Base-by-base conservation (phyloP, 1,140 invertebrate species). In the Hylyphantes graminicola region DNA sequence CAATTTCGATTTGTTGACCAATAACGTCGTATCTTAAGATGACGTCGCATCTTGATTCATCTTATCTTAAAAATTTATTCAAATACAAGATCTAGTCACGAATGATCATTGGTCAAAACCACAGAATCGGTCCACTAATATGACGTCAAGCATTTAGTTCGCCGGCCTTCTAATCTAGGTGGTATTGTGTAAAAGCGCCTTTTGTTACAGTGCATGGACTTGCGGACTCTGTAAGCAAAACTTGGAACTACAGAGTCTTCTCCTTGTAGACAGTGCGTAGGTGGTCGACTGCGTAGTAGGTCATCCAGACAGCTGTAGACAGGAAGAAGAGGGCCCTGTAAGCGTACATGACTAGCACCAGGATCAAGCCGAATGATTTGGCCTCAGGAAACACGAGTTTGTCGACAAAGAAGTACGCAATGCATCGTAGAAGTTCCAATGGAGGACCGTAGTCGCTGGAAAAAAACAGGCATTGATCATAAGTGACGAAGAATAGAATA, bases 381-480 rank as follows among this genome's bases (percentile, higher is more conserved):
- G 64, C 59, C 51, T 76, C 74, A 19, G 74, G 15, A 54, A 76
- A 63, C 13, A 76, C 8, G 13, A 76, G 50, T 76, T 51, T 76
- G 59, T 76, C 74, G 7, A 70, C 65, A n/a, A 80, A 21, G n/a
- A 80, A 80, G n/a, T 70, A 70, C 1, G 70, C 4, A 0, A 80
- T 8, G 15, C 77, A 80, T 35, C 77, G 48, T 0, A 70, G 8
- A 13, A 70, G 12, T 59, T 80, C 77, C 4, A 70, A 17, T 19
- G 53, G 55, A 13, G 77, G 77, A 7, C 65, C 77, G 59, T 80
- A 80, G 11, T 17, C 54, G 21, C 65, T 70, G 53, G 8, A 80
- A 80, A 50, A 50, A 0, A 61, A 61, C 12, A 61, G 57, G 57
- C 12, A 61, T 17, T 15, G 57, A 15, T 61, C 12, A 15, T 2